Conservation (phyloP, 2,797 vertebrate genomes). For the Danio choprae region DNA sequence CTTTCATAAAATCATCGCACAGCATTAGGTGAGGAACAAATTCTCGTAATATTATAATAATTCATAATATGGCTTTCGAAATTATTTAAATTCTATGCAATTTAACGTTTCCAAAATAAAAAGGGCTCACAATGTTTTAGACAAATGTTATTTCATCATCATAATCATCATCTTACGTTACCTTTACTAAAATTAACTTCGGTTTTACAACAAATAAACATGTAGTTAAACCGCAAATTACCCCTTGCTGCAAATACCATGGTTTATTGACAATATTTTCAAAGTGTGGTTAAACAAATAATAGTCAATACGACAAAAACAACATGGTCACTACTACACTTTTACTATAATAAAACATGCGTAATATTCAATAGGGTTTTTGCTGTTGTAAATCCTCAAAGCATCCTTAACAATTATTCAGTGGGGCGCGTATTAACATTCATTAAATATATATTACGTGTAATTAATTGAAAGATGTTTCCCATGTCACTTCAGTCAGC, state of each 20-base stretch:
- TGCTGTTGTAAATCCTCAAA: neutral
- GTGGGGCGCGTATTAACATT: neutral
- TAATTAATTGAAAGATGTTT: neutral
- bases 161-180: no score
- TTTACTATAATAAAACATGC: no score
- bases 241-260: no score
- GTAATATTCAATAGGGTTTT: neutral
- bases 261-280: no score
- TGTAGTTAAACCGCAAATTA: no score
- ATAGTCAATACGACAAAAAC: no score
- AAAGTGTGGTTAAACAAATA: no score
- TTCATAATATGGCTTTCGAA: neutral
- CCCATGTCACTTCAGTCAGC: neutral
- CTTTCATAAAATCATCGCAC: neutral
- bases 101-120: neutral
- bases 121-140: neutral
- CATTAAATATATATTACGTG: neutral
- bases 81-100: neutral
- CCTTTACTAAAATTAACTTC: no score
- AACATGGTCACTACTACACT: no score
- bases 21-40: constrained; percentile 3
- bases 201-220: no score
- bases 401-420: neutral
- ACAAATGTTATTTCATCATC: no score
- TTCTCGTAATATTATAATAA: neutral